Percentiles rank a stretch among this genome's conserved stretches.
phyloP scores from a whole-genome alignment of 2,113 vertebrate genomes.

The Peromyscus californicus region DNA sequence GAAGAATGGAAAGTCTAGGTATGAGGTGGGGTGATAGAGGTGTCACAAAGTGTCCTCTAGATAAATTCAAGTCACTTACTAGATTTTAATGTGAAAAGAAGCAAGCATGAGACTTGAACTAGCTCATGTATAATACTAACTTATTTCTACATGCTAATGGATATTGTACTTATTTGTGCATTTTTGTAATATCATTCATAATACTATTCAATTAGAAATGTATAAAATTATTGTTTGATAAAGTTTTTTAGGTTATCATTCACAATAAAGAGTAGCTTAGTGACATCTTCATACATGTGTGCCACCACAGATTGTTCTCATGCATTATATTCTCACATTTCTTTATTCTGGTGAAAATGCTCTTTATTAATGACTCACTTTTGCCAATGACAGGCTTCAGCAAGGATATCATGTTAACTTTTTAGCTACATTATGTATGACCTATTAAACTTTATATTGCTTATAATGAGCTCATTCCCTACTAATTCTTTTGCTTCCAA shows the following conservation, averaged over 20 bases:
- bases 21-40: not conserved
- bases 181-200: not conserved
- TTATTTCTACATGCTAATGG: not conserved
- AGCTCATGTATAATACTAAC: not conserved
- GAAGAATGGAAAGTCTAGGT: not conserved
- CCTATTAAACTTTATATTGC: not conserved
- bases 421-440: not conserved
- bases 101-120: not conserved
- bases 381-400: not conserved
- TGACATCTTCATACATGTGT: not conserved
- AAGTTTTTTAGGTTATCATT: not conserved
- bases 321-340: not conserved
- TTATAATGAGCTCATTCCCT: not conserved
- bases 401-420: not conserved
- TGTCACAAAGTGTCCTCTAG: not conserved
- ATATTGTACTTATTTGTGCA: not conserved
- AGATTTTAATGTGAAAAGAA: not conserved
- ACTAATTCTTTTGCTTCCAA: not conserved
- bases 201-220: not conserved
- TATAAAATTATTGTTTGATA: not conserved
- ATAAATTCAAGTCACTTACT: not conserved
- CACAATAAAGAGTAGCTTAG: not conserved
- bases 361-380: not conserved
- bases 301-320: not conserved
- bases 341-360: not conserved